Evolutionary conservation across 2,888 invertebrate genomes (phyloP), one percentile per base, ranked within the genome.

Genomic region (Cyaniris semiargus): DNA sequence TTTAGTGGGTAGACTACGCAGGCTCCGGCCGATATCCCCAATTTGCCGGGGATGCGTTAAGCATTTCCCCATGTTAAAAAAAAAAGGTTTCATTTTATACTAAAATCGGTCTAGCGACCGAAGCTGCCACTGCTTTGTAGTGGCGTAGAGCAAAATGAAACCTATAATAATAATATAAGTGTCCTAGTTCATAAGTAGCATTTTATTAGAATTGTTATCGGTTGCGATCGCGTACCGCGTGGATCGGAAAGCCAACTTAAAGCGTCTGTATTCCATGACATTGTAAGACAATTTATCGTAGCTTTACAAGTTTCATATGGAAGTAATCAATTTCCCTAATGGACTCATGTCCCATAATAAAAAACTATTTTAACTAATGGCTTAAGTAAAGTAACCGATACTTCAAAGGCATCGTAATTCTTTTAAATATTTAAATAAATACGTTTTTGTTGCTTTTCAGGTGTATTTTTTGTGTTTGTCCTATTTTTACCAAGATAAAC

Each of bases 261-360:
- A 5, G 48, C 15, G 15, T 53, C 0, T 1, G 5, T 53, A 18
- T 53, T 53, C 53, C 53, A 53, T 53, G 13, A 18, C 53, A 18
- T 18, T 53, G 23, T 60, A 10, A 60, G 23, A 13, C 10, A 23
- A 60, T 23, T 23, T 60, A 23, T 23, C 3, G 23, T 5, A 23
- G 23, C 23, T 60, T 60, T 23, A 60, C 10, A 13, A 60, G 8
- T 23, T 23, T 23, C 13, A 23, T 44, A 18, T 56, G 44, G 38
- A 44, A 76, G 60, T 15, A 66, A 76, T 76, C 60, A 21, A 60
- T 60, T 60, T 23, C 13, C 60, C 13, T 60, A 23, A 23, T 23
- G 23, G 23, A 60, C 21, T 60, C 23, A 23, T 23, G 60, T 60
- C 60, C 60, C 60, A 60, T 60, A 60, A 60, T 60, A 60, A 13